Base-by-base conservation (phyloP, 2,797 vertebrate genomes). In the Toxotes lorentzi region DNA sequence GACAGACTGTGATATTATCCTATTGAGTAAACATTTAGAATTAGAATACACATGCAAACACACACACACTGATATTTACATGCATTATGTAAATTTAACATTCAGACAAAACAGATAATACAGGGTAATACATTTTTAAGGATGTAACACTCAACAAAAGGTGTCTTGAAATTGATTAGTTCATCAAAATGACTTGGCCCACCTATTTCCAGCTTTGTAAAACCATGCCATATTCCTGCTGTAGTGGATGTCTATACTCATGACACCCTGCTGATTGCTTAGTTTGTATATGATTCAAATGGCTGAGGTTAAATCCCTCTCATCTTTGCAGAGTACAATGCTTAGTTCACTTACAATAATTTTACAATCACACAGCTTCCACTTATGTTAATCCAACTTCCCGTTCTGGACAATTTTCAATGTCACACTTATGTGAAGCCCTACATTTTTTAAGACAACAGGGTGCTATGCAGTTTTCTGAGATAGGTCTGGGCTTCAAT, bases 311-410 rank as follows among this genome's bases (percentile, higher is more conserved):
- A 45, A 47, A 62, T 62, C 17, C 17, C 17, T 1, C 21, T 62
- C 19, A 56, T 23, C 3, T 17, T 14, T 45, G 57, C 21, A 43
- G 17, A 54, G 14, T 21, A 14, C 21, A 43, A 50, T 19, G 34
- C 16, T 32, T 7, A 14, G 11, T 23, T 24, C 34, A 53, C 24
- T 27, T 13, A 47, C 8, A 54, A 16, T 16, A 14, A 3, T 16
- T 45, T 45, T 41, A 12, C 40, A 14, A 4, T 41, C 19, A 47
- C 21, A 67, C 38, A 47, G 59, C 53, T 71, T 81, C 57, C 47
- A 21, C 45, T 65, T 38, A 50, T 2, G 4, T 53, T 21, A 41
- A 60, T 30, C 10, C 5, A 32, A 32, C 40, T 64, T 65, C 63
- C 35, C 13, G 30, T 43, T 65, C 64, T 72, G 10, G 13, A 56